phyloP scores from a whole-genome alignment of 2,113 vertebrate genomes.

The Calidris pugnax region DNA sequence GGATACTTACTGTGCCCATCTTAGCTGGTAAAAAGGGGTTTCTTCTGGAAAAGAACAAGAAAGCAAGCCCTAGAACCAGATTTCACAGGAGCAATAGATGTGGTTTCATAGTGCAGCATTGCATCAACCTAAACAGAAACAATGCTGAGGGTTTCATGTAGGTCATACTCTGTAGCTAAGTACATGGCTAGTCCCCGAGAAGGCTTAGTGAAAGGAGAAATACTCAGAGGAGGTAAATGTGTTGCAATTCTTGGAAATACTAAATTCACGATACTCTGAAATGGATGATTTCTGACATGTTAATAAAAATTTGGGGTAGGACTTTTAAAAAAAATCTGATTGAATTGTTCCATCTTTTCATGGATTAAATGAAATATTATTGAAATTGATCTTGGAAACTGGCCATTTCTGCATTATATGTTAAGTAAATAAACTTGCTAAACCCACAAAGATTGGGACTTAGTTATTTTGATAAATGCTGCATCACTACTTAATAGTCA shows the following conservation, averaged over 20 bases:
- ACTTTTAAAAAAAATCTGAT: not conserved
- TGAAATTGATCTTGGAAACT: not conserved
- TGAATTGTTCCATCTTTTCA: not conserved
- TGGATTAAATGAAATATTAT: not conserved
- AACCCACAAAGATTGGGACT: not conserved
- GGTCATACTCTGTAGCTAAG: not conserved
- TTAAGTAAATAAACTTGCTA: not conserved
- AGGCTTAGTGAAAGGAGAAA: not conserved
- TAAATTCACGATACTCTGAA: not conserved
- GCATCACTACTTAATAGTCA: not conserved
- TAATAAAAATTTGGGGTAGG: not conserved
- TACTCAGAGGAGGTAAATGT: not conserved
- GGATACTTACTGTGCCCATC: not conserved
- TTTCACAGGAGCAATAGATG: not conserved
- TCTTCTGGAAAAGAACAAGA: not conserved
- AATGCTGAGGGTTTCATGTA: not conserved
- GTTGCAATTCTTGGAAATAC: not conserved
- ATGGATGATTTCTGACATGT: not conserved
- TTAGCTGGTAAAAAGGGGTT: not conserved
- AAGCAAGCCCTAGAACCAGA: not conserved
- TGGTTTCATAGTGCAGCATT: not conserved
- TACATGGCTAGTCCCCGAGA: not conserved
- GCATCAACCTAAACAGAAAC: not conserved
- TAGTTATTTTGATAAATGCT: not conserved
- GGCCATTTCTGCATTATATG: not conserved